These are phyloP conservation scores for Malacoraja senta DNA, from an alignment of 2,797 vertebrate species.

Conservation along the genomic window DNA sequence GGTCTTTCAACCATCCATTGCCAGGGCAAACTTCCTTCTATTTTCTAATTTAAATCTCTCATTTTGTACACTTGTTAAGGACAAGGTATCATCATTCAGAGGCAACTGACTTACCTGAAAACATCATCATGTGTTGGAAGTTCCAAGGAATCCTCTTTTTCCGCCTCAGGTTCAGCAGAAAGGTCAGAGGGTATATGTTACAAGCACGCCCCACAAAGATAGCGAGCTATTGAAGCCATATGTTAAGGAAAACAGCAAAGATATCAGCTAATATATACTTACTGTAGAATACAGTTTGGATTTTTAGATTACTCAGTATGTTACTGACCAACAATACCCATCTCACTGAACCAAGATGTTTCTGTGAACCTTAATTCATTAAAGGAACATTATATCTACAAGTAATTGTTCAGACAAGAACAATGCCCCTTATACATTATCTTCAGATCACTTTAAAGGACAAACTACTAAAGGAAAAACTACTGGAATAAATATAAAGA, in stretches of 20 bases:
- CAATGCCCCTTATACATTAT: too few relatives aligned
- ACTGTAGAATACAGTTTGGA: background rate
- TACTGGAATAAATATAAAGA: background rate
- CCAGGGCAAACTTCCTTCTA: too few relatives aligned
- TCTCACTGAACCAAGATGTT: background rate
- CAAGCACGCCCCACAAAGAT: constrained; percentile 69
- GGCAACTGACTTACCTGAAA: constrained; percentile 62
- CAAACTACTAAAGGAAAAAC: background rate
- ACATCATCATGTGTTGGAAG: constrained; percentile 78
- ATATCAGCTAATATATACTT: too few relatives aligned
- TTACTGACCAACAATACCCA: background rate
- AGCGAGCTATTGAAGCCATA: constrained; percentile 55
- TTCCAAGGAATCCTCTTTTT: constrained; percentile 64
- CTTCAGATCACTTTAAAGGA: background rate
- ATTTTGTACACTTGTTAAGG: too few relatives aligned
- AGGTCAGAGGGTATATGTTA: constrained; percentile 74
- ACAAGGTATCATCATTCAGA: background rate
- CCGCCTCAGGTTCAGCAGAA: constrained; percentile 69
- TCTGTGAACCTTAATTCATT: background rate
- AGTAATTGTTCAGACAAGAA: background rate
- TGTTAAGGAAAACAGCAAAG: constrained; percentile 41
- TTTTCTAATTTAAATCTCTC: too few relatives aligned
- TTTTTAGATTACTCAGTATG: background rate
- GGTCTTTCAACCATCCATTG: too few relatives aligned
- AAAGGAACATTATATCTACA: background rate